Conservation (phyloP, 2,797 vertebrate species). For the Ficedula albicollis region DNA sequence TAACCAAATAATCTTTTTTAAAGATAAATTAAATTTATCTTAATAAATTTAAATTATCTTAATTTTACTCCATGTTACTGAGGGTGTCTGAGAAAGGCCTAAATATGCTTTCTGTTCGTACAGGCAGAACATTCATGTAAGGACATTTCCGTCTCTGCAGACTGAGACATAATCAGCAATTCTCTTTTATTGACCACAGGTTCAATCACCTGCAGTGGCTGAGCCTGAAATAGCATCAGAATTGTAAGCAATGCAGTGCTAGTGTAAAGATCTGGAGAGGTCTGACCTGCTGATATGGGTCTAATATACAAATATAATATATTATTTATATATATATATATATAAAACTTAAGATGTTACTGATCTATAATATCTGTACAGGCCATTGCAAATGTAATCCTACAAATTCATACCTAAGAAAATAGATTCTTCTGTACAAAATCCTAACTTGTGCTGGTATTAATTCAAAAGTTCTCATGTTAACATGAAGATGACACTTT, state of each 20-base stretch:
- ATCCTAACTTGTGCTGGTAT: neutral
- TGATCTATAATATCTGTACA: neutral
- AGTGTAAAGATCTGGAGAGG: neutral
- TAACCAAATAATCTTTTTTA: neutral
- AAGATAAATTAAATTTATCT: no score
- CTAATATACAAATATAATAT: neutral
- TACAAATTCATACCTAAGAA: neutral
- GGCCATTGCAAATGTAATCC: neutral
- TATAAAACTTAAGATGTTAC: neutral
- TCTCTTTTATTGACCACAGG: constrained; percentile 61
- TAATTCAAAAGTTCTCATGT: neutral
- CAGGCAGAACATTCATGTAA: neutral
- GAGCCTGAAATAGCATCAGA: constrained; percentile 19
- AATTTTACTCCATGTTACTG: neutral
- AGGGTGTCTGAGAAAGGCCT: neutral
- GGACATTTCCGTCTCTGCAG: neutral
- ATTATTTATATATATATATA: neutral
- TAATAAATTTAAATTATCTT: neutral
- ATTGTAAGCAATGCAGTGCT: neutral
- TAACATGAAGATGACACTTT: neutral
- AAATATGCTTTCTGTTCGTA: neutral
- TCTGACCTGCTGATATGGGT: neutral
- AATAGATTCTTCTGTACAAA: neutral
- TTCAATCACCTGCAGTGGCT: constrained; percentile 70
- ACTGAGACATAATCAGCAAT: constrained; percentile 30